Percentiles rank a stretch among this genome's conserved stretches.
Conservation (phyloP, 1,140 invertebrate species). For the Anastatus disparis region DNA sequence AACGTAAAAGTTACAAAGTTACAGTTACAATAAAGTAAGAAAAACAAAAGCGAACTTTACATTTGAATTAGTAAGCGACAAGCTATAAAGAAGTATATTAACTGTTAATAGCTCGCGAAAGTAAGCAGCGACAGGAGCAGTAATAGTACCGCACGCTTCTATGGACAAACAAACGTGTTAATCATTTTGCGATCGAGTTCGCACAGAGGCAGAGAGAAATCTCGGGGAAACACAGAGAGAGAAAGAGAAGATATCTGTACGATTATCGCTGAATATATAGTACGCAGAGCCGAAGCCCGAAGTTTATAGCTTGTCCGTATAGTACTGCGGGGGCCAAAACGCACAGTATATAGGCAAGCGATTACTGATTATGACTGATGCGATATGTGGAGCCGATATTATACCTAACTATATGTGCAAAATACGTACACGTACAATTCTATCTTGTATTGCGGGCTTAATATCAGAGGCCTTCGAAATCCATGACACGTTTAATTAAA, state of each 20-base stretch:
- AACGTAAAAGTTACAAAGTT: too few species aligned
- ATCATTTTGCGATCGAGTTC: constrained; percentile 20
- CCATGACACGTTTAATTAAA: constrained; percentile 65
- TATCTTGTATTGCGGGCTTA: too few species aligned
- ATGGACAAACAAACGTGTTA: constrained; percentile 33
- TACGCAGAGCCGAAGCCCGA: constrained; percentile 16
- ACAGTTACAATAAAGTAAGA: too few species aligned
- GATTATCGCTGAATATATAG: constrained; percentile 28
- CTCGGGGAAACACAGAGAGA: neutral
- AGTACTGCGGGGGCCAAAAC: neutral
- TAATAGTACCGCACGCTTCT: too few species aligned
- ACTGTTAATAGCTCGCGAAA: neutral
- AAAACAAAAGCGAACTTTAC: too few species aligned
- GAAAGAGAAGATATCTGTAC: too few species aligned
- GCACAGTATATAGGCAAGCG: constrained; percentile 12
- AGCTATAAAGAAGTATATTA: neutral
- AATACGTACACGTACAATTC: too few species aligned
- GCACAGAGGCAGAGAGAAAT: too few species aligned
- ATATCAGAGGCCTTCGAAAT: constrained; percentile 54
- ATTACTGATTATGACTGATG: constrained; percentile 59
- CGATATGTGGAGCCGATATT: constrained; percentile 60
- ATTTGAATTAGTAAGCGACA: constrained; percentile 3
- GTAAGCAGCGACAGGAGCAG: neutral
- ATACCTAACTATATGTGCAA: too few species aligned
- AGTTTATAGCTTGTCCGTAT: constrained; percentile 47